Conservation (phyloP, 2,888 invertebrate genomes). For the Odontothrips loti region DNA sequence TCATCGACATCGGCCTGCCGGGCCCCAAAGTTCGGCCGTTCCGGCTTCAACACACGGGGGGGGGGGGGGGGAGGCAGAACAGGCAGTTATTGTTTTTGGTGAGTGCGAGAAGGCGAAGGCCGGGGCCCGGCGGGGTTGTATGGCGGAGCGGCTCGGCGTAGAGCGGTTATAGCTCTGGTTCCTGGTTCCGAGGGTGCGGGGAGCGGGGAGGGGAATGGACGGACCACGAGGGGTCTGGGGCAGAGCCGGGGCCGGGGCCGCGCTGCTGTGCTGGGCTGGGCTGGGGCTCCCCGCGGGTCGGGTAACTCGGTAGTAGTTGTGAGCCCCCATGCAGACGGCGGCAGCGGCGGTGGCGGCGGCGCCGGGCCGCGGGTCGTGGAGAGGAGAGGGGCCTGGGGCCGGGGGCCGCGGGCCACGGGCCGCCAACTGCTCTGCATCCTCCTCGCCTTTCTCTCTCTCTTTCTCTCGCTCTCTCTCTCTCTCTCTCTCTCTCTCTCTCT, state of each 20-base stretch:
- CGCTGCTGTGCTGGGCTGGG: not conserved
- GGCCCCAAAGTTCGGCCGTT: no score
- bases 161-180: no score
- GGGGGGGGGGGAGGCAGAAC: no score
- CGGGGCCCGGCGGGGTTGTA: no score
- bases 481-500: no score
- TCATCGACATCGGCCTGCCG: no score
- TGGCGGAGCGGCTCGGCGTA: no score
- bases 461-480: no score
- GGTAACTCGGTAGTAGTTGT: not conserved
- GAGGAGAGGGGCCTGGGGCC: not conserved
- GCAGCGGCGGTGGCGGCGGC: not conserved
- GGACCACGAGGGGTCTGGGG: not conserved
- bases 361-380: not conserved
- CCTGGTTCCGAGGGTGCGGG: no score
- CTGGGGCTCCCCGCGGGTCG: not conserved
- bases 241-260: not conserved
- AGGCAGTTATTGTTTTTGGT: no score
- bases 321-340: not conserved
- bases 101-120: no score
- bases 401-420: not conserved
- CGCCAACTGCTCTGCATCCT: constrained; percentile 14
- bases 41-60: no score
- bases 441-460: not conserved
- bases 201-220: not conserved